Conservation (phyloP, 2,888 invertebrate species). For the Standfussiana lucernea region DNA sequence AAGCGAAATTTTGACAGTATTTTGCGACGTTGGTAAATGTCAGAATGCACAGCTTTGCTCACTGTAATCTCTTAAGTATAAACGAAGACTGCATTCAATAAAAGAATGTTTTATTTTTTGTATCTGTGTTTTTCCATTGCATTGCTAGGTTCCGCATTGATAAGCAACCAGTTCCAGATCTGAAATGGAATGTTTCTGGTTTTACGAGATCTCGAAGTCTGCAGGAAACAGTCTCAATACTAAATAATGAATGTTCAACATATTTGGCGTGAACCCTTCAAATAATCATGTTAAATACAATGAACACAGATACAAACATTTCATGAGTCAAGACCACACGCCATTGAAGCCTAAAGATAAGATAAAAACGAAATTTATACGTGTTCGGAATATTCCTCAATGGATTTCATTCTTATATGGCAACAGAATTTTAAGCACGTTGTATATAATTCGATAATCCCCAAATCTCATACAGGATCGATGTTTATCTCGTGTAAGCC, state of each 20-base stretch:
- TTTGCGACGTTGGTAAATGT: neutral
- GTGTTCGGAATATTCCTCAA: constrained; percentile 38
- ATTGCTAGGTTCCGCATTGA: constrained; percentile 43
- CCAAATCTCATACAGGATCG: constrained; percentile 41
- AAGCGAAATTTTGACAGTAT: neutral
- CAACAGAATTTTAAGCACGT: constrained; percentile 48
- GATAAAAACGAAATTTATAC: constrained; percentile 54
- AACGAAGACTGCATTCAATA: constrained; percentile 27
- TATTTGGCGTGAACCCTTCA: constrained; percentile 6
- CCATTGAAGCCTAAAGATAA: constrained; percentile 38
- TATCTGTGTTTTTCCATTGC: constrained; percentile 12
- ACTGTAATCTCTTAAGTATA: constrained; percentile 4
- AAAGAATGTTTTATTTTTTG: constrained; percentile 23
- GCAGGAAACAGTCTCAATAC: constrained; percentile 4
- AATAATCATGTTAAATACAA: constrained; percentile 20
- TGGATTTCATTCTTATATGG: constrained; percentile 39
- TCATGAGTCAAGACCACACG: constrained; percentile 23
- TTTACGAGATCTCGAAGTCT: constrained; percentile 14
- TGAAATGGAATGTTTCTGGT: constrained; percentile 36
- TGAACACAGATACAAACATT: constrained; percentile 11
- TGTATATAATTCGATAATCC: constrained; percentile 52
- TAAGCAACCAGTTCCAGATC: constrained; percentile 36
- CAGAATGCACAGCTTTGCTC: neutral
- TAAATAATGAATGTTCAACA: neutral
- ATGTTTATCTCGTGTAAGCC: constrained; percentile 45